phyloP scores from a whole-genome alignment of 1,140 invertebrate genomes.

The Frieseomelitta varia region DNA sequence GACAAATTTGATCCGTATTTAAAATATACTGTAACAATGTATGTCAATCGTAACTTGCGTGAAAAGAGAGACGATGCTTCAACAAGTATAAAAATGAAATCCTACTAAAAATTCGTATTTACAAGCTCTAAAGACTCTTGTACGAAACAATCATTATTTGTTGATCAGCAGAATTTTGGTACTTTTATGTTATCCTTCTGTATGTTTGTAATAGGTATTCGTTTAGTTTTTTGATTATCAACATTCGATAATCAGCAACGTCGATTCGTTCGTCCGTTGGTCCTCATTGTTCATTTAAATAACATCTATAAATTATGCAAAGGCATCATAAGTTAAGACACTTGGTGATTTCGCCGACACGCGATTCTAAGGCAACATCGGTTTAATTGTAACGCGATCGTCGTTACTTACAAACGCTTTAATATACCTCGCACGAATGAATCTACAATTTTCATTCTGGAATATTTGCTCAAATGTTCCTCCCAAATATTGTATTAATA shows the following conservation, averaged over 20 bases:
- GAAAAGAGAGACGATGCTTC: not conserved
- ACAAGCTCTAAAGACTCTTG: not conserved
- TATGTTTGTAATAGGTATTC: not conserved
- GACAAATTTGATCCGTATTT: not conserved
- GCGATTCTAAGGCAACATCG: slow-evolving; percentile 63
- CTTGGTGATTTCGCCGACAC: slow-evolving; percentile 48
- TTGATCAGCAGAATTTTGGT: not conserved
- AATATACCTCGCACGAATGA: slow-evolving; percentile 1
- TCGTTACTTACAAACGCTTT: not conserved
- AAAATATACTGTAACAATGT: not conserved
- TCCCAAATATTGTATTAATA: too few species aligned
- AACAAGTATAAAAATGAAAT: not conserved
- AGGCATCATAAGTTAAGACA: slow-evolving; percentile 69
- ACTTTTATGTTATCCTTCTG: not conserved
- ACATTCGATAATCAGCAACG: not conserved
- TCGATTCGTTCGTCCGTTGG: slow-evolving; percentile 38
- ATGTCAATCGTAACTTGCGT: not conserved
- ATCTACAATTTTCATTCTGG: not conserved
- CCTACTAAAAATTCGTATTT: not conserved
- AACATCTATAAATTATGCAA: slow-evolving; percentile 44
- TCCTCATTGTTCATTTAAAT: slow-evolving; percentile 36
- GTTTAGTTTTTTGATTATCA: not conserved
- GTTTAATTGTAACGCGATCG: slow-evolving; percentile 33
- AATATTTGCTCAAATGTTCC: not conserved
- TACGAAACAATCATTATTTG: not conserved